These are phyloP conservation scores for Enchytraeus crypticus DNA, from an alignment of 2,888 invertebrate species.

Conservation along the genomic window DNA sequence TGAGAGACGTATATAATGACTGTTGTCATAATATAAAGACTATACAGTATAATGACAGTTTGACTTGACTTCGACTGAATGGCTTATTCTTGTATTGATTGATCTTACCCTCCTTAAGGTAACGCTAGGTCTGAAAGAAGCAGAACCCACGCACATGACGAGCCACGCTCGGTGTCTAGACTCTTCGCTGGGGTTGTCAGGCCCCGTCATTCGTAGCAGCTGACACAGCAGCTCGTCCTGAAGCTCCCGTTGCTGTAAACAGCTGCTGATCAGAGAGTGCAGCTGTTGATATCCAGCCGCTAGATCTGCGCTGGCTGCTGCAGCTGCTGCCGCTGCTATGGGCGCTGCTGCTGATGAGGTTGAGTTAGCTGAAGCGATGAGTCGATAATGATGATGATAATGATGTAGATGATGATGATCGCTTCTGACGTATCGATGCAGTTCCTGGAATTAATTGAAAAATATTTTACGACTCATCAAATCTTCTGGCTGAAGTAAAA, in stretches of 20 bases:
- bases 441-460: constrained; percentile 8
- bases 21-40: no score
- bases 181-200: constrained; percentile 76
- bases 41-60: no score
- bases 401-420: no score
- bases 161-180: constrained; percentile 77
- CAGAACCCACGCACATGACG: constrained; percentile 75
- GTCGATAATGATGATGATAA: no score
- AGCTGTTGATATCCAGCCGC: constrained; percentile 40
- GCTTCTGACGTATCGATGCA: constrained; percentile 64
- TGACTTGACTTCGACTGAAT: no score
- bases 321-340: constrained; percentile 65
- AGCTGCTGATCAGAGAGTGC: constrained; percentile 41
- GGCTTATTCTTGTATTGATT: no score
- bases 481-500: no score
- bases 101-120: constrained; percentile 64
- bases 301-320: neutral
- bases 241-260: constrained; percentile 80
- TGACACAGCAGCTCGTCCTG: constrained; percentile 73
- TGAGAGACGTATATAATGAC: no score
- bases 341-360: no score
- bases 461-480: no score
- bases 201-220: constrained; percentile 52
- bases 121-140: constrained; percentile 83
- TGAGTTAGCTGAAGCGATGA: no score